Evolutionary conservation across 2,888 invertebrate species (phyloP).

Genomic region (Macrophya annulata): DNA sequence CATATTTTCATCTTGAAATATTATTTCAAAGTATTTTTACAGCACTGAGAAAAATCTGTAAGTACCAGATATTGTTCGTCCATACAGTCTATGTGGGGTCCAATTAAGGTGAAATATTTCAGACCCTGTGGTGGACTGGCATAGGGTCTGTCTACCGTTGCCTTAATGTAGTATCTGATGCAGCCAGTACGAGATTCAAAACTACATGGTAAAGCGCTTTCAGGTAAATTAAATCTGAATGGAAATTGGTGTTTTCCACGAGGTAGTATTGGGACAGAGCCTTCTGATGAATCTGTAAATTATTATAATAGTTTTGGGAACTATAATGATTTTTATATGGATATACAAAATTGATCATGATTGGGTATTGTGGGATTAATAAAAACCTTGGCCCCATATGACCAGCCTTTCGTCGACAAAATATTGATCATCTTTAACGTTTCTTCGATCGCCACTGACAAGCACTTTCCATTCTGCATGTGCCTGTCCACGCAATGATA

Average conservation of each 20-base stretch:
- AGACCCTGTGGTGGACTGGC: slow-evolving; percentile 90
- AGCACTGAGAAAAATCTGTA: slow-evolving; percentile 46
- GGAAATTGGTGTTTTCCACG: slow-evolving; percentile 87
- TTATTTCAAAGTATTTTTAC: not conserved
- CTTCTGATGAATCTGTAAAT: slow-evolving; percentile 81
- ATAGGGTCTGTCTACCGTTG: slow-evolving; percentile 88
- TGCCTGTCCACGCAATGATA: slow-evolving; percentile 88
- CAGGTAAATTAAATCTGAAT: slow-evolving; percentile 86
- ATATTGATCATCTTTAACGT: slow-evolving; percentile 89
- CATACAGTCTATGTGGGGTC: slow-evolving; percentile 91
- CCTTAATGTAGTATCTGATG: slow-evolving; percentile 88
- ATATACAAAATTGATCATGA: not conserved
- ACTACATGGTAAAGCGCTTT: slow-evolving; percentile 88
- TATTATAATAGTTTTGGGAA: not conserved
- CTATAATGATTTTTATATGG: not conserved
- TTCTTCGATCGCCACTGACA: slow-evolving; percentile 87
- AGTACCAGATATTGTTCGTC: slow-evolving; percentile 89
- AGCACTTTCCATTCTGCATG: slow-evolving; percentile 90
- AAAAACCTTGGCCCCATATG: slow-evolving; percentile 88
- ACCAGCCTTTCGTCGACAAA: slow-evolving; percentile 88
- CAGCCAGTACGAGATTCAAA: slow-evolving; percentile 89
- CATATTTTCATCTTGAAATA: not conserved
- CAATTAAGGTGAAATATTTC: slow-evolving; percentile 90
- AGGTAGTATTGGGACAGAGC: slow-evolving; percentile 85
- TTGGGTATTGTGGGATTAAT: slow-evolving; percentile 63